Evolutionary conservation across 2,113 vertebrate species (phyloP).

Genomic region (Scytalopus superciliaris): DNA sequence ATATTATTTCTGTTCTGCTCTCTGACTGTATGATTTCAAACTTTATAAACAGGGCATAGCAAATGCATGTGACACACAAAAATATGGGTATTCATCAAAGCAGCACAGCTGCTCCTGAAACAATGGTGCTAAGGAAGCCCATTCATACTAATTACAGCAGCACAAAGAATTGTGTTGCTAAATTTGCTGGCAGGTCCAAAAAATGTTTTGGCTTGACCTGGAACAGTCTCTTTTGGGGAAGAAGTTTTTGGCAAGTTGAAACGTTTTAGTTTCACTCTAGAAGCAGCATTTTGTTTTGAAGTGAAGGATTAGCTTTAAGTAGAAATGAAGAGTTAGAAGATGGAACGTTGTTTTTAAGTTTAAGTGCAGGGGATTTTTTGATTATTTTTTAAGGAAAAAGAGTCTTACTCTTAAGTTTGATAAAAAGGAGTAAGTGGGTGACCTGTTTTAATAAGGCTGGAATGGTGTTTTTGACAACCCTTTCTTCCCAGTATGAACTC

Average conservation of each 20-base stretch:
- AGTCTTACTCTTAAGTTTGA: background rate
- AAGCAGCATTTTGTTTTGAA: background rate
- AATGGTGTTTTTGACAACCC: background rate
- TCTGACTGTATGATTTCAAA: constrained; percentile 38
- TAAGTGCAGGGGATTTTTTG: background rate
- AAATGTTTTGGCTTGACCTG: constrained; percentile 61
- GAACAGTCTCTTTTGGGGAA: constrained; percentile 40
- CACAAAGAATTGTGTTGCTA: constrained; percentile 52
- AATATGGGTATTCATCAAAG: constrained; percentile 62
- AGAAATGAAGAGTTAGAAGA: background rate
- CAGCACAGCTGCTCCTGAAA: constrained; percentile 55
- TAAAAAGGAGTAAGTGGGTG: background rate
- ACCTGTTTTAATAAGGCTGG: background rate
- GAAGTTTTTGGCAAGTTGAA: constrained; percentile 46
- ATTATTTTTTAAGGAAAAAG: background rate
- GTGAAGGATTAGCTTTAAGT: background rate
- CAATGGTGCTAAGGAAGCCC: constrained; percentile 52
- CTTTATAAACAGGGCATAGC: constrained; percentile 47
- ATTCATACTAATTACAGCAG: constrained; percentile 61
- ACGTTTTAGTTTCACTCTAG: background rate
- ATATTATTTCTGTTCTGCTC: constrained; percentile 53
- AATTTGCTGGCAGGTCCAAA: constrained; percentile 58
- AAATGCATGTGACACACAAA: constrained; percentile 38
- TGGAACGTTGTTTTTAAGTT: background rate
- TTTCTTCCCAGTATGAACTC: background rate